Evolutionary conservation across 30 jellyfish, hydroid and myxozoan species (phyloP), one percentile per base, ranked within the genome.

Genomic region (Mastigias papua): DNA sequence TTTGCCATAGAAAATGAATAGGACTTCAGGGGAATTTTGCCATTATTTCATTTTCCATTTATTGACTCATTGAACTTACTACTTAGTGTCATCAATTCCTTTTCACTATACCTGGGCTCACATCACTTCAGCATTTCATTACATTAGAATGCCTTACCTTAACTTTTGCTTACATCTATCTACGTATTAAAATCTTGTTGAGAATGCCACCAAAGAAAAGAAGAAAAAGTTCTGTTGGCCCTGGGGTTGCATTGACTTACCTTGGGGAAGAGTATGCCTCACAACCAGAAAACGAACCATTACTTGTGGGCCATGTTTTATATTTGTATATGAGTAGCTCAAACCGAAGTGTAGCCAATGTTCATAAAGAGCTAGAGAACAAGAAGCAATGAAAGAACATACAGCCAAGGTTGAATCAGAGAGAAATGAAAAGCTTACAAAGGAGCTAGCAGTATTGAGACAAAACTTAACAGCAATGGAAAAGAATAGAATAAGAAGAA

Each of bases 251-350:
- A 23, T 29, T 22, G 31, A 63, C 75, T 63, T 63, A 63, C 75
- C 75, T 63, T 63, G 75, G 48, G 75, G 31, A 63, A 21, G 75
- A 63, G 22, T 63, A 63, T 63, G 75, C 75, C 75, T 63, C 75
- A 16, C 0, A 15, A 63, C 22, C 75, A 1, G 75, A 63, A 16
- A n/a, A 29, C 31, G 21, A 63, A 63, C 32, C 75, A 23, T 15
- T 63, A 17, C 75, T 63, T 63, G 75, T 22, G 9, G 46, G 75
- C 75, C 75, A 63, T 63, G 75, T 63, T 63, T 63, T 63, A 63
- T 23, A 63, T 63, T 32, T 63, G 75, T 63, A 20, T n/a, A 32
- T 22, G 35, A 63, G 22, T 63, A 32, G 35, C 48, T 32, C 75
- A 5, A 63, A 63, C 35, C 48, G 6, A 63, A 63, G 75, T 63